A percentile compares a stretch with the other conserved stretches of the same genome.
These are phyloP conservation scores for Bos indicus DNA, from an alignment of 2,113 vertebrate species.

Conservation along the genomic window DNA sequence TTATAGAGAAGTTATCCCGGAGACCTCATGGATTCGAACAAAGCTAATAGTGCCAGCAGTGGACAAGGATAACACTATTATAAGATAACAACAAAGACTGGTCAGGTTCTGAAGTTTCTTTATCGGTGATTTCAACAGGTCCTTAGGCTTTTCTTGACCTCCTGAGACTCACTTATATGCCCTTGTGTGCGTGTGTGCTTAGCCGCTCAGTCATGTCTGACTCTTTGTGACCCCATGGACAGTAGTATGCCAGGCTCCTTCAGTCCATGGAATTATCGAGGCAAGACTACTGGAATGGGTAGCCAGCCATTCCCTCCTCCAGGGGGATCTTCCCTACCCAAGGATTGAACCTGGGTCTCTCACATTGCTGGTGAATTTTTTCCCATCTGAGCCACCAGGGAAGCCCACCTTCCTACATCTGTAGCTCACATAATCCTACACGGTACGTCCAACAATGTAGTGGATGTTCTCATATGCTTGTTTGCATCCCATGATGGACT, in stretches of 20 bases:
- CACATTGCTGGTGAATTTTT: neutral
- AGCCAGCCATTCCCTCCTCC: neutral
- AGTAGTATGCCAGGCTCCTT: neutral
- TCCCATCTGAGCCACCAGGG: neutral
- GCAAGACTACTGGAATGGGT: neutral
- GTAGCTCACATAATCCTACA: fast-evolving
- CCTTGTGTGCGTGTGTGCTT: neutral
- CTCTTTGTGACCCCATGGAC: neutral
- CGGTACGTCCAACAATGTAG: fast-evolving
- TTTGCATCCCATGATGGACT: neutral
- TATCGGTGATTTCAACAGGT: fast-evolving
- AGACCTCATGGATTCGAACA: fast-evolving
- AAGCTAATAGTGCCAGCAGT: neutral
- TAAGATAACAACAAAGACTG: fast-evolving
- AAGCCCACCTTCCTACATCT: neutral
- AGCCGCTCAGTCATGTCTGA: neutral
- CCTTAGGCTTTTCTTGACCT: neutral
- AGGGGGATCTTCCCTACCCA: neutral
- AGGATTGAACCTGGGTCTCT: neutral
- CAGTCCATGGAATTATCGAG: neutral
- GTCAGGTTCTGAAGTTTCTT: neutral
- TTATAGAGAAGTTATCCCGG: neutral
- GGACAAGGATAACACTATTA: fast-evolving
- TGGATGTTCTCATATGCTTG: neutral
- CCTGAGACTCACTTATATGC: neutral